These are phyloP conservation scores for Sylvilagus floridanus DNA, from an alignment of 2,797 vertebrate species.

Conservation along the genomic window DNA sequence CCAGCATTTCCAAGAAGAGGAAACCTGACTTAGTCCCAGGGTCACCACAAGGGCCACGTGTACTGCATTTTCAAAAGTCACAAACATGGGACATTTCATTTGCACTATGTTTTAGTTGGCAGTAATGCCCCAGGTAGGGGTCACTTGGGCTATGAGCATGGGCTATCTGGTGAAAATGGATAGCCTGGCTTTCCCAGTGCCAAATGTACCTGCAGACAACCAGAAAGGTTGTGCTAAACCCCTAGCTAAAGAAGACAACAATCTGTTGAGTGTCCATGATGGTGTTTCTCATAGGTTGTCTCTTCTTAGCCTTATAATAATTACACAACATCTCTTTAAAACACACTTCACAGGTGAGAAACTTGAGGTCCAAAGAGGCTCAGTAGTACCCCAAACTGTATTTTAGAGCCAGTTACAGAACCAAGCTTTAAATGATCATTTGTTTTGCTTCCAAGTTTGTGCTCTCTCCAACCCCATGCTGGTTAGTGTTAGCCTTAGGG, in stretches of 20 bases:
- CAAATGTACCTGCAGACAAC: neutral
- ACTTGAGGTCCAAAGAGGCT: neutral
- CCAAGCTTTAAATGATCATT: neutral
- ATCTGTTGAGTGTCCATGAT: too few species aligned
- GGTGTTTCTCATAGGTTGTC: neutral
- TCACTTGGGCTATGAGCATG: neutral
- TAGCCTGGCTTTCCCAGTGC: neutral
- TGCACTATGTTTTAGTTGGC: neutral
- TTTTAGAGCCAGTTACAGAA: neutral
- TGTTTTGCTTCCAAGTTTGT: neutral
- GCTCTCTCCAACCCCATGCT: neutral
- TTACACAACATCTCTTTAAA: neutral
- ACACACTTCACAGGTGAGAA: slow-evolving; percentile 31
- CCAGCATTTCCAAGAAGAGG: neutral
- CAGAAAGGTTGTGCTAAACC: neutral
- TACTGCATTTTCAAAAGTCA: neutral
- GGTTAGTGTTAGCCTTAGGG: neutral
- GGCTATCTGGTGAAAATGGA: neutral
- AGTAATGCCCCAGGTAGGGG: neutral
- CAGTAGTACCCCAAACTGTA: neutral
- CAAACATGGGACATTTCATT: neutral
- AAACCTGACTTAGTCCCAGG: neutral
- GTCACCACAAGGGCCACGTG: neutral
- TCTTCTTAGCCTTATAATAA: neutral
- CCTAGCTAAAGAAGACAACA: neutral